Evolutionary conservation across 1,140 invertebrate species (phyloP).

Genomic region (Eumaeus atala): DNA sequence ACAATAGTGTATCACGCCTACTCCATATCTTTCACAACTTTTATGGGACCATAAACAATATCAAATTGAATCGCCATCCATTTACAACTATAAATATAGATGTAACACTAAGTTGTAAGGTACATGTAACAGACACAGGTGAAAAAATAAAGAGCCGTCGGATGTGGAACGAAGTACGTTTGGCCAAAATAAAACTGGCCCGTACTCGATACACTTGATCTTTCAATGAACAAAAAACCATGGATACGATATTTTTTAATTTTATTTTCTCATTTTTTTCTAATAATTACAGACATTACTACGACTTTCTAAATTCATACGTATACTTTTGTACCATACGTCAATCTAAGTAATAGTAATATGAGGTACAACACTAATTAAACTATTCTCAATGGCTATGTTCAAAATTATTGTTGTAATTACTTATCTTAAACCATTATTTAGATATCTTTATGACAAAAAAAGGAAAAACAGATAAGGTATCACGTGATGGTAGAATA

Average conservation of each 20-base stretch:
- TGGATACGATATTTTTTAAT: conserved; percentile 27
- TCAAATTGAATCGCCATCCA: conserved; percentile 18
- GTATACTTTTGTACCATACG: too few relatives aligned
- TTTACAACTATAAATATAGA: conserved; percentile 12
- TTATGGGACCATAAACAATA: conserved; percentile 16
- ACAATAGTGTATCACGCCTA: not conserved
- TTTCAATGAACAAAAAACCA: conserved; percentile 33
- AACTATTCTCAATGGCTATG: too few relatives aligned
- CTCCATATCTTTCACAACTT: not conserved
- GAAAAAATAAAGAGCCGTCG: conserved; percentile 41
- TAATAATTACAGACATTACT: too few relatives aligned
- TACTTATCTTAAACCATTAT: too few relatives aligned
- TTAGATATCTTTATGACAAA: too few relatives aligned
- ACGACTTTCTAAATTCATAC: too few relatives aligned
- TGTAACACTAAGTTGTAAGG: not conserved
- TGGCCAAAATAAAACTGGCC: conserved; percentile 44
- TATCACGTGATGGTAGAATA: too few relatives aligned
- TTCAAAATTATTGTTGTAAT: too few relatives aligned
- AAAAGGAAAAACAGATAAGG: too few relatives aligned
- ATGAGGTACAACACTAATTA: too few relatives aligned
- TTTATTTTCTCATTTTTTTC: not conserved
- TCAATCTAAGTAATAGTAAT: too few relatives aligned
- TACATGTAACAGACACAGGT: conserved; percentile 41
- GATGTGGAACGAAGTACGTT: conserved; percentile 44
- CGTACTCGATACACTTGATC: conserved; percentile 43